A percentile compares a stretch with the other conserved stretches of the same genome.
Evolutionary conservation across 2,888 invertebrate species (phyloP).

Genomic region (Blomia tropicalis): DNA sequence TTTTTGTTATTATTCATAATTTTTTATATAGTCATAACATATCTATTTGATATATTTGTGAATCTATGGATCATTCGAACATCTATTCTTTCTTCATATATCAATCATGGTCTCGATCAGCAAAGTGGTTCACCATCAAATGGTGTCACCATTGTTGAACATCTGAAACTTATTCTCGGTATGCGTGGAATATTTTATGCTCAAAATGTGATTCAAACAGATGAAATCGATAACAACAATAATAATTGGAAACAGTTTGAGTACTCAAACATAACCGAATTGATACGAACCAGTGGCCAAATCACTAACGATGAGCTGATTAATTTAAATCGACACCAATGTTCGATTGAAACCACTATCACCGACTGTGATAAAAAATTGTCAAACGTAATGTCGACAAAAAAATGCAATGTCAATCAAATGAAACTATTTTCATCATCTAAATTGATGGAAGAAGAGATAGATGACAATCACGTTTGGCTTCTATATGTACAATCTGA

Average conservation of each 20-base stretch:
- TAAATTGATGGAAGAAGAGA: conserved; percentile 40
- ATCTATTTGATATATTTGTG: conserved; percentile 2
- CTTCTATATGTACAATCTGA: conserved; percentile 38
- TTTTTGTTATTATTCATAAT: not conserved
- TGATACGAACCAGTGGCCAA: conserved; percentile 37
- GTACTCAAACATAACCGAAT: conserved; percentile 35
- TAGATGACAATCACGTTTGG: conserved; percentile 43
- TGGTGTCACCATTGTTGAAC: conserved; percentile 34
- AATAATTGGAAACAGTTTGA: conserved; percentile 35
- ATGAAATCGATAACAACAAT: not conserved
- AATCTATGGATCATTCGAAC: conserved; percentile 30
- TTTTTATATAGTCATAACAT: conserved; percentile 25
- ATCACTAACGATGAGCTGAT: conserved; percentile 35
- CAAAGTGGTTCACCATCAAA: not conserved
- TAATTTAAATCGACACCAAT: no score
- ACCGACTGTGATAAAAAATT: conserved; percentile 21
- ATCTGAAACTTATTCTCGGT: conserved; percentile 37
- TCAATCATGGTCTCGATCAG: not conserved
- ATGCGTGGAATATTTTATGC: conserved; percentile 37
- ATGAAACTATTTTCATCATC: conserved; percentile 32
- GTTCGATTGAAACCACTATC: conserved; percentile 29
- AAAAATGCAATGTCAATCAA: not conserved
- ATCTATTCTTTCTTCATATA: not conserved
- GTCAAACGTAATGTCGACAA: conserved; percentile 21
- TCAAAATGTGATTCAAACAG: not conserved